Evolutionary conservation across 1,140 invertebrate species (phyloP).

Genomic region (Chrysomallon squamiferum): DNA sequence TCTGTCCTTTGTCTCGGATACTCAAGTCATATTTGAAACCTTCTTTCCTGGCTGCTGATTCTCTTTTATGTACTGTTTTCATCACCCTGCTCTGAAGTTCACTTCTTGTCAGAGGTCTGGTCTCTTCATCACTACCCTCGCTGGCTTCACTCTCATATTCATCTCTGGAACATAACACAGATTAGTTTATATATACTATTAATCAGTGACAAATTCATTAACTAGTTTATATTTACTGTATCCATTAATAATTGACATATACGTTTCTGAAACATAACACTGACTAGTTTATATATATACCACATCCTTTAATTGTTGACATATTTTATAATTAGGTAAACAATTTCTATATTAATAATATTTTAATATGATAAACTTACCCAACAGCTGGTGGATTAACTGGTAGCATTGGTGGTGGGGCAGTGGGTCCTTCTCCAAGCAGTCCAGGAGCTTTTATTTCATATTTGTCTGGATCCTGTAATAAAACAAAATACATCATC

Average conservation of each 20-base stretch:
- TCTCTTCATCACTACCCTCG: constrained; percentile 58
- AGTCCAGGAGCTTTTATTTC: constrained; percentile 47
- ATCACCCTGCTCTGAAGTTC: constrained; percentile 60
- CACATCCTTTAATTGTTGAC: background rate
- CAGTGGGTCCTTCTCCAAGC: constrained; percentile 54
- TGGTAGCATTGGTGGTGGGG: constrained; percentile 42
- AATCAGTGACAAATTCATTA: background rate
- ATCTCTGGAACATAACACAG: constrained; percentile 55
- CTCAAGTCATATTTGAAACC: constrained; percentile 58
- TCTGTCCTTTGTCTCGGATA: constrained; percentile 52
- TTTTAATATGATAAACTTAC: constrained; percentile 32
- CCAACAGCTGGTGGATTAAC: constrained; percentile 58
- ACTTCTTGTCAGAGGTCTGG: constrained; percentile 54
- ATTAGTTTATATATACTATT: too few species aligned
- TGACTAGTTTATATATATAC: background rate
- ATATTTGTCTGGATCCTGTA: constrained; percentile 51
- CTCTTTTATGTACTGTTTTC: constrained; percentile 61
- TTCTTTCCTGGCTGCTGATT: constrained; percentile 55
- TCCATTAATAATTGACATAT: background rate
- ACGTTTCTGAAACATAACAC: background rate
- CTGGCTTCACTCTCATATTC: constrained; percentile 62
- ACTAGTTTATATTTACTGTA: background rate
- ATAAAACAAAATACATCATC: too few species aligned
- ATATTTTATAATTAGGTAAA: background rate
- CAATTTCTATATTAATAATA: background rate